Evolutionary conservation across 2,797 vertebrate genomes (phyloP).

Genomic region (Pseudochirops cupreus): DNA sequence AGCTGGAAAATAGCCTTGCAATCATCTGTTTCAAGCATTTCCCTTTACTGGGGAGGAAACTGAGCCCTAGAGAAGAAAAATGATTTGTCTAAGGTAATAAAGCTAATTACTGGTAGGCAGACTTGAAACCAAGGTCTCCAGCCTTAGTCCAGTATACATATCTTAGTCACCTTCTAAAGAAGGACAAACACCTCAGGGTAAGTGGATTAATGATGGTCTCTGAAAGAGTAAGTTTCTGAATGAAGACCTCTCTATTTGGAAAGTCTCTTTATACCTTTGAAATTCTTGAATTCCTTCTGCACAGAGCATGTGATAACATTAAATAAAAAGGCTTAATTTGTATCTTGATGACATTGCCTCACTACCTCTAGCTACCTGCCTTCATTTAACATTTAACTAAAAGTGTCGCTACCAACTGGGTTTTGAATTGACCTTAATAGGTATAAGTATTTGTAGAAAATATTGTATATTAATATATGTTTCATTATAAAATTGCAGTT

Average conservation of each 20-base stretch:
- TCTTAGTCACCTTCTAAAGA: background rate
- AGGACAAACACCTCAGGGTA: background rate
- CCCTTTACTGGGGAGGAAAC: constrained; percentile 42
- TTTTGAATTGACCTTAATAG: background rate
- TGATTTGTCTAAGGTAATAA: constrained; percentile 9
- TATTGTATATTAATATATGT: background rate
- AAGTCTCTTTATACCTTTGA: background rate
- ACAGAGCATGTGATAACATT: background rate
- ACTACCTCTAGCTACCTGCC: background rate
- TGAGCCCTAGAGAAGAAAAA: constrained; percentile 22
- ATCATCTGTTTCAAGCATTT: background rate
- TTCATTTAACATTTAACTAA: background rate
- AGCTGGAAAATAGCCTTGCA: background rate
- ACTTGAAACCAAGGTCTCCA: background rate
- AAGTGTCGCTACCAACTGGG: background rate
- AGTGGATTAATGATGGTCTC: background rate
- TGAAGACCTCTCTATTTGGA: background rate
- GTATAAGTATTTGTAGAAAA: background rate
- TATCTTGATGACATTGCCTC: background rate
- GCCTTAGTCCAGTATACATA: background rate
- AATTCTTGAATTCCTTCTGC: background rate
- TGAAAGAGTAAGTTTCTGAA: background rate
- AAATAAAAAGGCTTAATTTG: background rate
- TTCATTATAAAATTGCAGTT: background rate
- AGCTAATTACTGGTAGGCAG: background rate